Evolutionary conservation across 1,140 invertebrate genomes (phyloP).

Genomic region (Daktulosphaira vitifoliae): DNA sequence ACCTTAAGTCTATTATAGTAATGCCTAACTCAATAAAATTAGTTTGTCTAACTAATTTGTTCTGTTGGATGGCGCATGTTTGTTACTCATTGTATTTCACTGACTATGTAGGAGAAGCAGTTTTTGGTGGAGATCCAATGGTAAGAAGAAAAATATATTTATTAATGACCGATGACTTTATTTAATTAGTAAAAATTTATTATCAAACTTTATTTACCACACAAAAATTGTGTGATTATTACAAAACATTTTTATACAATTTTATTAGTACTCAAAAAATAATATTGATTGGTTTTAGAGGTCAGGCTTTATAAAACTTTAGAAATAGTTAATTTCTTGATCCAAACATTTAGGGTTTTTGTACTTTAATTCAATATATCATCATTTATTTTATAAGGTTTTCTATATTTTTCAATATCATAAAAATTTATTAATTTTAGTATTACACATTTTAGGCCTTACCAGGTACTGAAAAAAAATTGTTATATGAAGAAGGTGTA

Average conservation of each 20-base stretch:
- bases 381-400: too few relatives aligned
- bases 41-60: conserved; percentile 87
- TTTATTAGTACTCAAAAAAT: neutral
- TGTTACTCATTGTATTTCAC: conserved; percentile 96
- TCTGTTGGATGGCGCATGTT: conserved; percentile 96
- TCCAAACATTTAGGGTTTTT: too few relatives aligned
- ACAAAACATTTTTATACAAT: neutral
- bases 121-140: conserved; percentile 84
- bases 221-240: neutral
- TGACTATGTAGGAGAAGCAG: conserved; percentile 91
- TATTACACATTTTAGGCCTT: conserved; percentile 51
- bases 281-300: too few relatives aligned
- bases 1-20: conserved; percentile 76
- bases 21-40: conserved; percentile 81
- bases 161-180: neutral
- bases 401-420: too few relatives aligned
- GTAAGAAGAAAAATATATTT: conserved; percentile 48
- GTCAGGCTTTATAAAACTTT: too few relatives aligned
- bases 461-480: conserved; percentile 52
- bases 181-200: too few relatives aligned
- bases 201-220: too few relatives aligned
- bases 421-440: too few relatives aligned
- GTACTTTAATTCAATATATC: too few relatives aligned
- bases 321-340: too few relatives aligned
- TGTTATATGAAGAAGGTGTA: conserved; percentile 78